A percentile compares a stretch with the other conserved stretches of the same genome.
Evolutionary conservation across 2,113 vertebrate species (phyloP).

Genomic region (Halichoeres trimaculatus): DNA sequence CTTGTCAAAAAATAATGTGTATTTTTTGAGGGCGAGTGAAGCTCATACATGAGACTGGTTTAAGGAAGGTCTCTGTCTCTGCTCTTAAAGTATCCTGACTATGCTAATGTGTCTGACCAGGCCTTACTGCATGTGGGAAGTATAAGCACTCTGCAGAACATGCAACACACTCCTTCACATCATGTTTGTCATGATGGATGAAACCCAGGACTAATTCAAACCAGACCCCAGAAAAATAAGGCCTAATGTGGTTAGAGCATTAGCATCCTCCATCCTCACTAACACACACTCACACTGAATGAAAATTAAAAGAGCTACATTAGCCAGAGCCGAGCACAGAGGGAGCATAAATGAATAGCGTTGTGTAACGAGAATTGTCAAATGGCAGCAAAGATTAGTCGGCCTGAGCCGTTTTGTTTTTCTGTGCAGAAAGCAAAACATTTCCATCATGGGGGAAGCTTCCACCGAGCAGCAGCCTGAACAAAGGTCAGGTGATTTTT

Average conservation of each 20-base stretch:
- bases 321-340: constrained; percentile 58
- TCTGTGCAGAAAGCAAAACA: background rate
- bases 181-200: constrained; percentile 62
- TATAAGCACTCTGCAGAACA: constrained; percentile 31
- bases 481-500: constrained; percentile 58
- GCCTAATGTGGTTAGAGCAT: constrained; percentile 61
- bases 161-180: constrained; percentile 6
- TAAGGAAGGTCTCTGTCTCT: background rate
- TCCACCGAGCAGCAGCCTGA: constrained; percentile 23
- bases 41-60: background rate
- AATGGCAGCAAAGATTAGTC: constrained; percentile 62
- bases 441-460: constrained; percentile 21
- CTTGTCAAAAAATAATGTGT: no score
- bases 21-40: background rate
- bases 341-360: constrained; percentile 71
- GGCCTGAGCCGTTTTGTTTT: constrained; percentile 51
- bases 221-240: constrained; percentile 68
- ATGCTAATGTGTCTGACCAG: background rate
- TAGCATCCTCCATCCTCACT: constrained; percentile 39
- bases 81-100: background rate
- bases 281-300: constrained; percentile 31
- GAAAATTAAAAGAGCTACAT: constrained; percentile 67
- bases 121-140: constrained; percentile 13
- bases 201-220: constrained; percentile 67
- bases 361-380: constrained; percentile 70